These are phyloP conservation scores for Caranx ignobilis DNA, from an alignment of 2,113 vertebrate genomes.

Conservation along the genomic window DNA sequence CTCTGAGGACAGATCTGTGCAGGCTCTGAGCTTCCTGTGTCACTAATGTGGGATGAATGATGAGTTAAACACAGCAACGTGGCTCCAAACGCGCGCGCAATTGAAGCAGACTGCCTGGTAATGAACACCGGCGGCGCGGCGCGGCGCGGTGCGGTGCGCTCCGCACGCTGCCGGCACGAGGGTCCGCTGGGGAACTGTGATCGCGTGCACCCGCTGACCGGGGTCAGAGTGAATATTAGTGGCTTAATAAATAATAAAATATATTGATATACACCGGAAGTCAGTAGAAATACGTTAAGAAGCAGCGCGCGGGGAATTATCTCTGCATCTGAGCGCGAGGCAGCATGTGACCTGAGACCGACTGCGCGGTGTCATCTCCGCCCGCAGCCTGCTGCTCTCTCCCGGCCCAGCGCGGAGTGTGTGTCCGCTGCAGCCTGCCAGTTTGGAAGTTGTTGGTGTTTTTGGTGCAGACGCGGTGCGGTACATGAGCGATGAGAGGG, in stretches of 20 bases:
- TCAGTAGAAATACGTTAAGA: background rate
- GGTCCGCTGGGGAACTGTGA: conserved; percentile 37
- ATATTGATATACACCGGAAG: background rate
- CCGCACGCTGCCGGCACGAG: conserved; percentile 27
- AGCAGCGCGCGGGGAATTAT: background rate
- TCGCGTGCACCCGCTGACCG: background rate
- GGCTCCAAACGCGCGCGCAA: background rate
- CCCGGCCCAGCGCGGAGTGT: background rate
- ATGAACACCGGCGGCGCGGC: conserved; percentile 16
- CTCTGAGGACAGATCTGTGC: background rate
- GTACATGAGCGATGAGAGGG: background rate
- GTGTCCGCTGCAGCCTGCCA: background rate
- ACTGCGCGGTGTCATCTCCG: background rate
- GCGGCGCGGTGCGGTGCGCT: conserved; percentile 22
- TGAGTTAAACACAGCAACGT: background rate
- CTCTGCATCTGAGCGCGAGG: conserved; percentile 23
- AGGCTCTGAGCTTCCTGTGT: background rate
- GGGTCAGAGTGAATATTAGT: conserved; percentile 20
- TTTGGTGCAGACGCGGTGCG: background rate
- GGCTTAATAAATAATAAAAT: background rate
- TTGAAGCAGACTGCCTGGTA: background rate
- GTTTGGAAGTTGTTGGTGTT: conserved; percentile 39
- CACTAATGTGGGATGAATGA: background rate
- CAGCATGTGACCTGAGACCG: background rate
- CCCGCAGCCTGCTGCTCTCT: background rate